Evolutionary conservation across 2,888 invertebrate species (phyloP).

Genomic region (Gortyna flavago): DNA sequence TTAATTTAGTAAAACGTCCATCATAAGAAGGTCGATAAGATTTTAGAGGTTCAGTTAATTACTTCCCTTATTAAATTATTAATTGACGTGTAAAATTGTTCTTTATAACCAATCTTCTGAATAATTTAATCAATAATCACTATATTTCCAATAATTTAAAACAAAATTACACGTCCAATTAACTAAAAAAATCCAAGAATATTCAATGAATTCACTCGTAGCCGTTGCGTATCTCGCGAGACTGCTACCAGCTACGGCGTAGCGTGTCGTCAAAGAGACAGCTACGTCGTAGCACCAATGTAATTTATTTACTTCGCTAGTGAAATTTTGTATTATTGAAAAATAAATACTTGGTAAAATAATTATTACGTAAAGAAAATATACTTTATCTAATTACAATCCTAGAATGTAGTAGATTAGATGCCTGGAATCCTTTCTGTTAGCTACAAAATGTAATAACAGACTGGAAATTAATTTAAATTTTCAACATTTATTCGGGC

Average conservation of each 20-base stretch:
- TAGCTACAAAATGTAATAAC: not conserved
- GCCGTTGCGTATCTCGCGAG: slow-evolving; percentile 5
- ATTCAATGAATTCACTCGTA: slow-evolving; percentile 3
- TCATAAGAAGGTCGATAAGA: no score
- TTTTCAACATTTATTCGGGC: not conserved
- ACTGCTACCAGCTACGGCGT: slow-evolving; percentile 10
- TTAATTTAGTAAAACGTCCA: no score
- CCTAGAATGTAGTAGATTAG: not conserved
- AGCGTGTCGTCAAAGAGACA: slow-evolving; percentile 3
- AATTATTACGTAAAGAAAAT: not conserved
- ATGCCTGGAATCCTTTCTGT: not conserved
- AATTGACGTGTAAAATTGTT: not conserved
- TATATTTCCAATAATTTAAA: not conserved
- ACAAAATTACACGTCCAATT: not conserved
- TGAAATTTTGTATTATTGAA: not conserved
- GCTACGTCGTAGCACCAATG: slow-evolving; percentile 19
- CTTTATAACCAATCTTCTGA: not conserved
- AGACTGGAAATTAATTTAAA: not conserved
- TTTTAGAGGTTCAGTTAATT: no score
- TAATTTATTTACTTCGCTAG: not conserved
- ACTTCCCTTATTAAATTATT: no score
- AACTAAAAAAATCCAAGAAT: not conserved
- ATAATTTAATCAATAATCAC: not conserved
- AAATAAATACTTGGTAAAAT: not conserved
- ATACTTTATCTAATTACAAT: not conserved